Base-by-base conservation (phyloP, 2,797 vertebrate species). In the Tympanoctomys barrerae region DNA sequence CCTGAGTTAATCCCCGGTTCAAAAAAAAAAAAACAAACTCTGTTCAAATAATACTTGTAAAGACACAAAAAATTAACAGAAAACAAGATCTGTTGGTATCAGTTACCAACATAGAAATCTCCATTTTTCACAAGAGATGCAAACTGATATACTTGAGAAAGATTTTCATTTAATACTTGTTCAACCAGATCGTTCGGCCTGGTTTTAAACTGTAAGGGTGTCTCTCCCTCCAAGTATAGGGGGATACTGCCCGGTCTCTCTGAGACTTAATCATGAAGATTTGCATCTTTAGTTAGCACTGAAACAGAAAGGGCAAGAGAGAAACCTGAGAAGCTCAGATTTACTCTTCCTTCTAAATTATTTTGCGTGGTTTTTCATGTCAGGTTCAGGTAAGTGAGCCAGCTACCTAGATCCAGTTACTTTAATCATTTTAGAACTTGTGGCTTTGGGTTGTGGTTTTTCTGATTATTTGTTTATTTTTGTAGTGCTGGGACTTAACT, bases 91-190 rank as follows among this genome's bases (percentile, higher is more conserved):
- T 82, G 73, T 33, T 52, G 24, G 61, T 91, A 80, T 36, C 26
- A 83, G 82, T 66, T 94, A 52, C 80, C 84, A 13, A 36, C 42
- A 16, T 28, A 14, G 24, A 91, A 59, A 49, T 73, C 28, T 95
- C n/a, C 16, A 7, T 70, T 95, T 91, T 57, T 31, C 46, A n/a
- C 31, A 94, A 61, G 26, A 82, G 68, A 96, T 89, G 54, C 18
- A n/a, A n/a, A n/a, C n/a, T n/a, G n/a, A n/a, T n/a, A n/a, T n/a
- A n/a, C n/a, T n/a, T n/a, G n/a, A n/a, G n/a, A n/a, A n/a, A n/a
- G n/a, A n/a, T n/a, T n/a, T n/a, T n/a, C n/a, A n/a, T n/a, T n/a
- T n/a, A n/a, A n/a, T n/a, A n/a, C n/a, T n/a, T n/a, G n/a, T n/a
- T n/a, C n/a, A n/a, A n/a, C n/a, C n/a, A n/a, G n/a, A n/a, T n/a